A percentile compares a stretch with the other conserved stretches of the same genome.
Conservation (phyloP, 2,113 vertebrate genomes). For the Cyanistes caeruleus region DNA sequence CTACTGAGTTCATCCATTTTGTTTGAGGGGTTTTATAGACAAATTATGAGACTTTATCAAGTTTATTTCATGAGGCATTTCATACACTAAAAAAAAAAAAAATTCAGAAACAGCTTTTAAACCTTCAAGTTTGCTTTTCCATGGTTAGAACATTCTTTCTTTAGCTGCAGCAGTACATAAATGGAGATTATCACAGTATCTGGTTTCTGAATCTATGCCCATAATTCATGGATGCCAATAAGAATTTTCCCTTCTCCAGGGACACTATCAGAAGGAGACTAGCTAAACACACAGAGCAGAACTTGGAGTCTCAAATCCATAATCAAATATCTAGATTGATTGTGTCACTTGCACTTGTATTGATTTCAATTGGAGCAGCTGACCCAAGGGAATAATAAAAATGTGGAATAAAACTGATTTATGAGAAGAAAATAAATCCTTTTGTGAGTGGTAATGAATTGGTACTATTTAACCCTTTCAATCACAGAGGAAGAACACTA, state of each 20-base stretch:
- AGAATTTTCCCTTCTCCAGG: constrained; percentile 66
- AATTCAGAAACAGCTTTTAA: background rate
- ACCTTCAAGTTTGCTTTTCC: background rate
- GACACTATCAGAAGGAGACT: constrained; percentile 73
- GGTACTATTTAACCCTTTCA: constrained; percentile 81
- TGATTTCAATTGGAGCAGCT: constrained; percentile 84
- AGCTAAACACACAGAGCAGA: constrained; percentile 64
- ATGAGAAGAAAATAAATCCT: constrained; percentile 83
- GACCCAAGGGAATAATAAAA: constrained; percentile 82
- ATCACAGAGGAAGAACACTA: constrained; percentile 69
- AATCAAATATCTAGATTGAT: constrained; percentile 89
- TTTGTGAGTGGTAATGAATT: constrained; percentile 79
- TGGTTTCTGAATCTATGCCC: constrained; percentile 68
- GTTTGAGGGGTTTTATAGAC: background rate
- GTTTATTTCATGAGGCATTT: background rate
- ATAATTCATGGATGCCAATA: constrained; percentile 76
- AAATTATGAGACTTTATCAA: background rate
- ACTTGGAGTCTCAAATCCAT: constrained; percentile 74
- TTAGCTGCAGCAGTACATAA: constrained; percentile 36
- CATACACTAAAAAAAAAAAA: background rate
- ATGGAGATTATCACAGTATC: constrained; percentile 70
- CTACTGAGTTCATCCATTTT: background rate
- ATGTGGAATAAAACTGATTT: constrained; percentile 82
- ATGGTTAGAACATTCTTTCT: background rate
- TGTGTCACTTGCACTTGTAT: constrained; percentile 82